Percentiles rank a stretch among this genome's conserved stretches.
These are phyloP conservation scores for Sylvia borin DNA, from an alignment of 2,797 vertebrate species.

Conservation along the genomic window DNA sequence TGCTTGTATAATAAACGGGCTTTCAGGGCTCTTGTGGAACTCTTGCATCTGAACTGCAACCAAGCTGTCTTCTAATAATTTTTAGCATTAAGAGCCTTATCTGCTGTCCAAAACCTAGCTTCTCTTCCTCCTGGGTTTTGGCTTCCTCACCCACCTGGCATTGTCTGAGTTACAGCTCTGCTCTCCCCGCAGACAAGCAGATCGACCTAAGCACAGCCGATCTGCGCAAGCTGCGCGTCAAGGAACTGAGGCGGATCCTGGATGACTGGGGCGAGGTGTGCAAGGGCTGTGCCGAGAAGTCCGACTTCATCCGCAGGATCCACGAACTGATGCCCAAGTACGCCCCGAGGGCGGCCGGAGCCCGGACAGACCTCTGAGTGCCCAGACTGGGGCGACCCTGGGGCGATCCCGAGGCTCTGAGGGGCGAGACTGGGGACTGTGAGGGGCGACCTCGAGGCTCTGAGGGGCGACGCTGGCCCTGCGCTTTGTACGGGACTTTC, in stretches of 20 bases:
- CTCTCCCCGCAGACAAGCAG: constrained; percentile 86
- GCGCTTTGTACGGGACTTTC: constrained; percentile 24
- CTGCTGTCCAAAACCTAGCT: not conserved
- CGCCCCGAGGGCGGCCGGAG: constrained; percentile 88
- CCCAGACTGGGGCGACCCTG: not conserved
- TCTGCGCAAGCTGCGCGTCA: constrained; percentile 94
- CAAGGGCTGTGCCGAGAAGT: constrained; percentile 96
- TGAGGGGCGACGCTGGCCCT: not conserved
- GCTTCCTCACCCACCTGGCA: not conserved
- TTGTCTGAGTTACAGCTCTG: not conserved
- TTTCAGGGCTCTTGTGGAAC: not conserved
- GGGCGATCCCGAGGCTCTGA: not conserved
- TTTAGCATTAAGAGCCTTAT: not conserved
- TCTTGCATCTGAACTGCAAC: not conserved
- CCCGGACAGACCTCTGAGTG: constrained; percentile 88
- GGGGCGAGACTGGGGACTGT: not conserved
- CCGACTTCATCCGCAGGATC: constrained; percentile 96
- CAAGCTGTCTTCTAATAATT: not conserved
- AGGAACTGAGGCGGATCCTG: constrained; percentile 94
- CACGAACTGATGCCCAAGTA: constrained; percentile 97
- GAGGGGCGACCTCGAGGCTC: not conserved
- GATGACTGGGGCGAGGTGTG: constrained; percentile 96
- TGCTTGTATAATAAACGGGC: not conserved
- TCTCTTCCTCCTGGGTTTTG: not conserved
- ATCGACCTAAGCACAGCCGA: constrained; percentile 93